Evolutionary conservation across 2,888 invertebrate genomes (phyloP).

Genomic region (Nebria brevicollis): DNA sequence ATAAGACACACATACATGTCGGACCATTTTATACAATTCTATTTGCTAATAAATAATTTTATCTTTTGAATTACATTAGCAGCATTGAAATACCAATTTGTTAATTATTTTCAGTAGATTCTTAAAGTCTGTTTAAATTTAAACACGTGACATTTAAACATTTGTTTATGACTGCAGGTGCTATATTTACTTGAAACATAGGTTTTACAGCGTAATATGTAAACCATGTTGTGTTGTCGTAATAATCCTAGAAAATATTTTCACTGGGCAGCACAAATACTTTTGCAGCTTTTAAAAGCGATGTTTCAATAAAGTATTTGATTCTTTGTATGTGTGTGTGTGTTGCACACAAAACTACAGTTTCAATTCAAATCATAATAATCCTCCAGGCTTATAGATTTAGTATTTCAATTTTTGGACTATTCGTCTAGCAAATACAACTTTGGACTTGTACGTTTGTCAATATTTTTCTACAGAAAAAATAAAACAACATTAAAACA

Average conservation of each 20-base stretch:
- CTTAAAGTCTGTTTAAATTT: neutral
- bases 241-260: neutral
- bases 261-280: neutral
- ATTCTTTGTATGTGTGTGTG: neutral
- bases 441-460: no score
- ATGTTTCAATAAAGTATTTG: neutral
- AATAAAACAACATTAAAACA: no score
- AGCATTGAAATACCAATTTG: no score
- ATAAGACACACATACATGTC: no score
- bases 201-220: neutral
- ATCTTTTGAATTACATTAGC: no score
- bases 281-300: neutral
- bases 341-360: neutral
- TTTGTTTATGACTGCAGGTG: neutral
- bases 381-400: neutral
- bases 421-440: neutral
- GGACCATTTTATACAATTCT: no score
- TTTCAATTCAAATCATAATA: neutral
- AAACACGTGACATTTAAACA: neutral
- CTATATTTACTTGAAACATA: neutral
- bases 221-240: neutral
- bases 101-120: no score
- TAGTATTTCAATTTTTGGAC: neutral
- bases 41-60: no score
- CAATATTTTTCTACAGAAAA: no score